Base-by-base conservation (phyloP, 2,113 vertebrate genomes). In the Hippocampus comes region DNA sequence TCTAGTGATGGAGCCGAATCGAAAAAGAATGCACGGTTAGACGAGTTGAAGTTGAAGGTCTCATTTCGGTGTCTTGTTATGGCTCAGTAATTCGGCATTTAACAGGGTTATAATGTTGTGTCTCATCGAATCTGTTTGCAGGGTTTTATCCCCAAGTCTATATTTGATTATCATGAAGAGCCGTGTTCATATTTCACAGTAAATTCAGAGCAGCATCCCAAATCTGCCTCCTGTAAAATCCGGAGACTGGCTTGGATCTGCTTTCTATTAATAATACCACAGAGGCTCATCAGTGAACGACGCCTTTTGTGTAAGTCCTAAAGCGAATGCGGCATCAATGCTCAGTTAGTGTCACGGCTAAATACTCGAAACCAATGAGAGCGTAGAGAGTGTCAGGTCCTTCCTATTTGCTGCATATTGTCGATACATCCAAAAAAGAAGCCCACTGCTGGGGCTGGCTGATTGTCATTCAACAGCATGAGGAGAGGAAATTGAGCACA, bases 381-480 rank as follows among this genome's bases (percentile, higher is more conserved):
- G 57, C 56, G 56, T 41, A 70, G 73, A 66, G 73, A 80, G 82
- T 70, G 70, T 46, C 30, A 63, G 49, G 75, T 20, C 66, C 10
- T 23, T 5, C 63, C 23, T 64, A 43, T 64, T 64, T 43, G 34
- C 34, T 41, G 60, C 34, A 38, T 20, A 20, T 38, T 64, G 27
- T 27, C 14, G 27, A 60, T 8, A 30, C 27, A 34, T 21, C 9
- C 20, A 9, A 42, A 65, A 63, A 30, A 43, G 63, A 43, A 65
- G 11, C 63, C 63, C 41, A 23, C 21, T 5, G 25, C 4, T 72
- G 74, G 76, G 78, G 80, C 76, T 63, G 82, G 72, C 79, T 84
- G 87, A 89, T 87, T 85, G 86, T 65, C 41, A 90, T 88, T 89
- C 87, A 87, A 76, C 78, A 79, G 79, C 77, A 82, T 84, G 77